Percentiles rank a stretch among this genome's conserved stretches.
Evolutionary conservation across 2,113 vertebrate genomes (phyloP).

Genomic region (Meleagris gallopavo): DNA sequence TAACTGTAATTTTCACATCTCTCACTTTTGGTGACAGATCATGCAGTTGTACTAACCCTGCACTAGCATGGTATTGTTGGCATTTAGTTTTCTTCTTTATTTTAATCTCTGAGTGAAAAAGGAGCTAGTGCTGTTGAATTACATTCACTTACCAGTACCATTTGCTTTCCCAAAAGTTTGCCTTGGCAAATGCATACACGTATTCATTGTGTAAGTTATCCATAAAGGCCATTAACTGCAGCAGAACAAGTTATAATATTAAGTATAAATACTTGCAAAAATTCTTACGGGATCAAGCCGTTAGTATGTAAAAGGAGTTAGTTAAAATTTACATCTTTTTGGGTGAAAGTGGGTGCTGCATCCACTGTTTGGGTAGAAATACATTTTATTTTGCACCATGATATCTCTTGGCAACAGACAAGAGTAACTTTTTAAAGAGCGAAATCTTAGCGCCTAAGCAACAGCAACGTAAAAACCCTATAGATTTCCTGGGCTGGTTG

Average conservation of each 20-base stretch:
- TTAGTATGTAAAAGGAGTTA: background rate
- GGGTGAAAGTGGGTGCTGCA: background rate
- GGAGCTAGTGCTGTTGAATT: background rate
- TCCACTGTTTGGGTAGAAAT: background rate
- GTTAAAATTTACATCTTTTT: background rate
- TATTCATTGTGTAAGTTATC: background rate
- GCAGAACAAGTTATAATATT: background rate
- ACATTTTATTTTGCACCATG: background rate
- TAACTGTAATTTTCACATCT: background rate
- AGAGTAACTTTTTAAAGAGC: background rate
- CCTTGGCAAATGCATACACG: background rate
- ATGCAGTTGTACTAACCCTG: background rate
- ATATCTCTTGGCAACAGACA: background rate
- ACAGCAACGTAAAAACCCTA: background rate
- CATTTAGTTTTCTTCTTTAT: background rate
- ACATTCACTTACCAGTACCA: background rate
- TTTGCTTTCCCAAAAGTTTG: background rate
- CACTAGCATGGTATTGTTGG: background rate
- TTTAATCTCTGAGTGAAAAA: background rate
- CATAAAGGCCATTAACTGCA: background rate
- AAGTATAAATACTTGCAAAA: background rate
- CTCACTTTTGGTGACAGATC: background rate
- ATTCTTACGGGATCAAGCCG: background rate
- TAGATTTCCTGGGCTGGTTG: rapidly evolving
- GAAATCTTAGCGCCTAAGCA: background rate